Conservation (phyloP, 2,888 invertebrate genomes). For the Lordiphosa fenestrarum region DNA sequence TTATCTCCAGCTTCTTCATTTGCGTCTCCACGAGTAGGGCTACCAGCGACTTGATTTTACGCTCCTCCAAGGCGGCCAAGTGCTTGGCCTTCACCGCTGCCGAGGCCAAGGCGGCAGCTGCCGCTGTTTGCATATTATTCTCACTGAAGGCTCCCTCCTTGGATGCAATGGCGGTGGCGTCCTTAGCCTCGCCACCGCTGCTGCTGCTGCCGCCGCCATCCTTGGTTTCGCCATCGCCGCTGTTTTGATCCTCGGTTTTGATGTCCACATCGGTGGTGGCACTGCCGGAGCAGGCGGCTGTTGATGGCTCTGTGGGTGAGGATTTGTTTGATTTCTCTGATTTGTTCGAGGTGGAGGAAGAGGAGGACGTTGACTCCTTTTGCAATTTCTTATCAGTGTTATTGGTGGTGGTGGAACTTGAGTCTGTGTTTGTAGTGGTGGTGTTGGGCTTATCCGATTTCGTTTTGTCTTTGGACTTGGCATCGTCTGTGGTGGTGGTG, state of each 20-base stretch:
- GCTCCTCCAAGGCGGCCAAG: conserved; percentile 97
- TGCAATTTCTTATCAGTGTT: conserved; percentile 63
- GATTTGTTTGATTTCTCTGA: conserved; percentile 62
- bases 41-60: conserved; percentile 98
- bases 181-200: conserved; percentile 52
- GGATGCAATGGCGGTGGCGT: conserved; percentile 40
- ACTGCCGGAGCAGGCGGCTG: conserved; percentile 44
- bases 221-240: conserved; percentile 67
- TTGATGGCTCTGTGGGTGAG: conserved; percentile 60
- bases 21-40: conserved; percentile 99
- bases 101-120: conserved; percentile 97
- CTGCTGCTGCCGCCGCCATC: conserved; percentile 64
- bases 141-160: conserved; percentile 83
- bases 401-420: conserved; percentile 64
- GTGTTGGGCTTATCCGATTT: conserved; percentile 66
- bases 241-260: conserved; percentile 56
- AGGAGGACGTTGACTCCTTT: conserved; percentile 54
- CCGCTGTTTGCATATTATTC: conserved; percentile 94
- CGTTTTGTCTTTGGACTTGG: conserved; percentile 66
- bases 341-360: conserved; percentile 46
- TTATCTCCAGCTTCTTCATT: conserved; percentile 99
- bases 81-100: conserved; percentile 99
- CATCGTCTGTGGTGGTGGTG: conserved; percentile 54
- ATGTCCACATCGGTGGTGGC: conserved; percentile 36
- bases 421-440: conserved; percentile 56